A percentile compares a stretch with the other conserved stretches of the same genome.
phyloP scores from a whole-genome alignment of 1,140 invertebrate genomes.

The Physella acuta region DNA sequence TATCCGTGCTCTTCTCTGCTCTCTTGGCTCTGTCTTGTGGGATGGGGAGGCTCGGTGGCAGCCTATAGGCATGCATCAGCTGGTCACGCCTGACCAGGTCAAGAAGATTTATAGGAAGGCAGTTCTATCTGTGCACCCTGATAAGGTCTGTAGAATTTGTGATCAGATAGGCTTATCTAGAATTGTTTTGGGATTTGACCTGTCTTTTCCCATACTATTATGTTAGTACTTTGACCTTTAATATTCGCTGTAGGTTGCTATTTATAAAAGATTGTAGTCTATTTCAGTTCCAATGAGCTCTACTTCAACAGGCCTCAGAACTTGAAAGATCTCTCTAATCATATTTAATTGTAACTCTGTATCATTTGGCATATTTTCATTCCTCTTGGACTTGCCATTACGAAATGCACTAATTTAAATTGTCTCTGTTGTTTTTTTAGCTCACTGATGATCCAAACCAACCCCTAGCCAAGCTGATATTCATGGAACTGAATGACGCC shows the following conservation, averaged over 20 bases:
- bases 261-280: background rate
- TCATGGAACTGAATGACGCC: conserved; percentile 98
- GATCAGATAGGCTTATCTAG: too few relatives aligned
- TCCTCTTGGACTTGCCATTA: too few relatives aligned
- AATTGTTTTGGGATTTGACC: too few relatives aligned
- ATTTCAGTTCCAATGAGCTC: too few relatives aligned
- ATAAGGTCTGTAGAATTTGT: conserved; percentile 86
- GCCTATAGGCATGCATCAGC: conserved; percentile 88
- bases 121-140: conserved; percentile 94
- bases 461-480: conserved; percentile 90
- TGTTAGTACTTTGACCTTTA: too few relatives aligned
- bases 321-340: too few relatives aligned
- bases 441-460: conserved; percentile 59
- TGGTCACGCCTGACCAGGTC: conserved; percentile 86
- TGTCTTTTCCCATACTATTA: too few relatives aligned
- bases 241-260: too few relatives aligned
- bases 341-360: too few relatives aligned
- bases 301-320: too few relatives aligned
- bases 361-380: too few relatives aligned
- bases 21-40: conserved; percentile 93
- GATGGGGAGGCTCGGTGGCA: conserved; percentile 80
- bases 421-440: conserved; percentile 47
- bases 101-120: conserved; percentile 95
- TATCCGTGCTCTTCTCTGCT: conserved; percentile 90
- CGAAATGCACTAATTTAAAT: background rate